A percentile compares a stretch with the other conserved stretches of the same genome.
Evolutionary conservation across 2,888 invertebrate genomes (phyloP).

Genomic region (Lasioglossum marginatum): DNA sequence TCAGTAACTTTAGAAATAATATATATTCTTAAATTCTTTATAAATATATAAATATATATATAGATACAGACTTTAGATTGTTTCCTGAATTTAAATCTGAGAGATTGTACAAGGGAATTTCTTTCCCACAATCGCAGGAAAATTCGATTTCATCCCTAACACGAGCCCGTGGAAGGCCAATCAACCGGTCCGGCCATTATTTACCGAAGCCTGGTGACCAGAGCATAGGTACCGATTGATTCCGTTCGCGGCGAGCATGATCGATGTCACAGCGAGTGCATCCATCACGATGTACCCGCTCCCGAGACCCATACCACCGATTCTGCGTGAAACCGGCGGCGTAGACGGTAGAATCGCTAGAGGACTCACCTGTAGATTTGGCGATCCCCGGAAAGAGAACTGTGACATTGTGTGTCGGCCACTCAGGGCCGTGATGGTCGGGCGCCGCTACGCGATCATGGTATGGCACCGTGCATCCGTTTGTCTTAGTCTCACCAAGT

Average conservation of each 20-base stretch:
- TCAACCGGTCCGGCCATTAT: not conserved
- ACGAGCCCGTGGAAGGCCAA: not conserved
- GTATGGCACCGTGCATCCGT: constrained; percentile 70
- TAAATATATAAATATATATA: too few relatives aligned
- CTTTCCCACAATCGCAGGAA: not conserved
- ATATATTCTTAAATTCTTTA: not conserved
- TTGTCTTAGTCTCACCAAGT: constrained; percentile 41
- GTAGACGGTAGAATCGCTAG: not conserved
- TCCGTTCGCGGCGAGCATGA: constrained; percentile 24
- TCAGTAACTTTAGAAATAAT: not conserved
- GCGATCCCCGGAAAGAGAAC: constrained; percentile 89
- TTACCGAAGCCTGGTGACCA: not conserved
- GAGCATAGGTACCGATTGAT: constrained; percentile 20
- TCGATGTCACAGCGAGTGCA: constrained; percentile 45
- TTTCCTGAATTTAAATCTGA: not conserved
- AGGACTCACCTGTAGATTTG: constrained; percentile 87
- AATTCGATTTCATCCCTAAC: not conserved
- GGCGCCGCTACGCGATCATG: constrained; percentile 83
- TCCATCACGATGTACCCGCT: constrained; percentile 36
- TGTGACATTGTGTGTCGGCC: constrained; percentile 89
- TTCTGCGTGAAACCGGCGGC: constrained; percentile 11
- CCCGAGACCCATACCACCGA: not conserved
- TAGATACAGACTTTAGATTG: not conserved
- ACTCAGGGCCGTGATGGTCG: constrained; percentile 83
- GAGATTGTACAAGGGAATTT: not conserved